Evolutionary conservation across 2,113 vertebrate genomes (phyloP).

Genomic region (Etheostoma cragini): DNA sequence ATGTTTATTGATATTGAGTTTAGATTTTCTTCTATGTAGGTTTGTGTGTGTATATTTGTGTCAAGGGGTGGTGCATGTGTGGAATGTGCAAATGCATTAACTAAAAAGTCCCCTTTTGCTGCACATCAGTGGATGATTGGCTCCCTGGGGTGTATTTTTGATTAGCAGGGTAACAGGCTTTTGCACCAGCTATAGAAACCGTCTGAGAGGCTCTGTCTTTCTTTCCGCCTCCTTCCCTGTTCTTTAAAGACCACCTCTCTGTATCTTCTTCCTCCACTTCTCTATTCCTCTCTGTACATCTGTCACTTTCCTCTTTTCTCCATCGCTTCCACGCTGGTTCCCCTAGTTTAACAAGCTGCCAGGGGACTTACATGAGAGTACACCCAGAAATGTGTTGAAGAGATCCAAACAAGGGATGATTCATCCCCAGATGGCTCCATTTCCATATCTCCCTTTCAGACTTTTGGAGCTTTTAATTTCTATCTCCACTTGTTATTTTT

Average conservation of each 20-base stretch:
- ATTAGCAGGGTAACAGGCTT: constrained; percentile 66
- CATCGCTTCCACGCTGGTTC: constrained; percentile 49
- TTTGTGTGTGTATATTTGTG: background rate
- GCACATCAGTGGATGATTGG: constrained; percentile 67
- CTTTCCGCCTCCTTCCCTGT: constrained; percentile 45
- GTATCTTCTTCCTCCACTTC: constrained; percentile 48
- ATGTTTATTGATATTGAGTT: constrained; percentile 10
- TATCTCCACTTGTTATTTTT: constrained; percentile 26
- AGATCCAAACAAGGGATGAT: constrained; percentile 65
- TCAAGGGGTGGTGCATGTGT: background rate
- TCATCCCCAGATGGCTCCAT: constrained; percentile 70
- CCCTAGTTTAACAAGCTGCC: constrained; percentile 76
- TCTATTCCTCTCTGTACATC: constrained; percentile 49
- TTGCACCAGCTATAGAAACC: constrained; percentile 47
- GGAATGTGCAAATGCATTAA: constrained; percentile 7
- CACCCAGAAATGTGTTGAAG: constrained; percentile 69
- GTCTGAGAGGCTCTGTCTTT: constrained; percentile 27
- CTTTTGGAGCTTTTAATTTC: constrained; percentile 14
- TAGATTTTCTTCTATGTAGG: background rate
- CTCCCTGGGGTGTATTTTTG: constrained; percentile 69
- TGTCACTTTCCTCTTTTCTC: constrained; percentile 58
- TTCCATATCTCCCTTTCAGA: constrained; percentile 30
- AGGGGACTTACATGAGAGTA: constrained; percentile 62
- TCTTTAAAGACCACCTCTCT: constrained; percentile 57
- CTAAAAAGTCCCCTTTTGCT: constrained; percentile 32